Percentiles rank a stretch among this genome's conserved stretches.
Conservation (phyloP, 2,888 invertebrate genomes). For the Ormyrus rosae region DNA sequence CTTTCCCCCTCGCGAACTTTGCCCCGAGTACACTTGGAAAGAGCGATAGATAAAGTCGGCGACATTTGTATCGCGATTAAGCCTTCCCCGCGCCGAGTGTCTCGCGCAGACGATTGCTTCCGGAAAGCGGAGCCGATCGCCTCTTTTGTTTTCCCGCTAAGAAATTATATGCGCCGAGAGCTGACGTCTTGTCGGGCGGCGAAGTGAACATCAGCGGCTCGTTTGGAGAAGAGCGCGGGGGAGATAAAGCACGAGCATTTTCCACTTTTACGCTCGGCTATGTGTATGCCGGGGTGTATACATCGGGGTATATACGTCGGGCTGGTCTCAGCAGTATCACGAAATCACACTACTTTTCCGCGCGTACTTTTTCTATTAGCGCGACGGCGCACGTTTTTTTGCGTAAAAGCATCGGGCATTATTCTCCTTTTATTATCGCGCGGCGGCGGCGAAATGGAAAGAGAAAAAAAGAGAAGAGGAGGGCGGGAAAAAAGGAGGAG, state of each 20-base stretch:
- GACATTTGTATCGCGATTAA: slow-evolving; percentile 57
- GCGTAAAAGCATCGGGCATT: slow-evolving; percentile 51
- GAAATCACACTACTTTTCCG: slow-evolving; percentile 33
- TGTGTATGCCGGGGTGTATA: not conserved
- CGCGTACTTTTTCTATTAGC: slow-evolving; percentile 33
- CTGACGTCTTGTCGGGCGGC: not conserved
- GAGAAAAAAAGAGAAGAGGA: not conserved
- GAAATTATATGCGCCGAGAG: too few relatives aligned
- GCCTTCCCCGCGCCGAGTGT: not conserved
- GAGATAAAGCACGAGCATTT: slow-evolving; percentile 43
- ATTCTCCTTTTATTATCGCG: slow-evolving; percentile 48
- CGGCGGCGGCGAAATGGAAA: slow-evolving; percentile 38
- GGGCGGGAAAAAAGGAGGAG: not conserved
- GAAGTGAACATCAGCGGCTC: not conserved
- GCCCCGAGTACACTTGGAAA: slow-evolving; percentile 9
- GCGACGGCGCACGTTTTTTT: slow-evolving; percentile 13
- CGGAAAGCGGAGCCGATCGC: not conserved
- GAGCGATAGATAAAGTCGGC: slow-evolving; percentile 48
- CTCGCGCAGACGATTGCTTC: too few relatives aligned
- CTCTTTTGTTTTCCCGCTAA: slow-evolving; percentile 6
- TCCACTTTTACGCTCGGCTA: slow-evolving; percentile 43
- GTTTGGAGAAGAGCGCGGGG: not conserved
- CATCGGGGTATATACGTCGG: not conserved
- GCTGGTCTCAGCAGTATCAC: not conserved
- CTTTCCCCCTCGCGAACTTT: slow-evolving; percentile 4